Evolutionary conservation across 1,140 invertebrate species (phyloP).

Genomic region (Papilio machaon): DNA sequence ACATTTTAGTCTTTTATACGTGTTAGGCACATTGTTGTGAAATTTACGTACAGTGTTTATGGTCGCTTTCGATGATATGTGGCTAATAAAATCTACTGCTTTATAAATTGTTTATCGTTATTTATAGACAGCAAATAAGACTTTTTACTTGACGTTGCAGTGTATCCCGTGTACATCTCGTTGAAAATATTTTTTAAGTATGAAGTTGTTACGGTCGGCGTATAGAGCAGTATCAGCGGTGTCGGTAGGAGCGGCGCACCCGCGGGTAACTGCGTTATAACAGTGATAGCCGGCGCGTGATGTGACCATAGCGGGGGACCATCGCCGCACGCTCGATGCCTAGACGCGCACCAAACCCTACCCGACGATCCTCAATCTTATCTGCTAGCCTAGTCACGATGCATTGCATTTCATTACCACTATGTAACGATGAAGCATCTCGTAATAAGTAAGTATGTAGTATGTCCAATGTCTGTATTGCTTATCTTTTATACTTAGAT

Average conservation of each 20-base stretch:
- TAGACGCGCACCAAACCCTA: conserved; percentile 10
- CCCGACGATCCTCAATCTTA: conserved; percentile 13
- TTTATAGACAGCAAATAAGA: no score
- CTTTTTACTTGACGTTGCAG: not conserved
- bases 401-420: conserved; percentile 24
- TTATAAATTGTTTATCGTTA: no score
- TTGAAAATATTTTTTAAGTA: conserved; percentile 38
- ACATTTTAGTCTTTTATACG: no score
- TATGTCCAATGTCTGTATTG: not conserved
- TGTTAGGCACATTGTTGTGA: no score
- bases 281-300: conserved; percentile 71
- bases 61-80: no score
- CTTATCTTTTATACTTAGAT: not conserved
- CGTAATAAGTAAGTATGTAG: not conserved
- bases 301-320: conserved; percentile 68
- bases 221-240: conserved; percentile 52
- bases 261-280: conserved; percentile 66
- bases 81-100: no score
- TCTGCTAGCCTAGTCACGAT: conserved; percentile 22
- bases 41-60: no score
- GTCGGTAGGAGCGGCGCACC: conserved; percentile 56
- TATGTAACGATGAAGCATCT: not conserved
- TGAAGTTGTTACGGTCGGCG: conserved; percentile 46
- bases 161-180: not conserved
- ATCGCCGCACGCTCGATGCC: conserved; percentile 43